These are phyloP conservation scores for Nymphalis c-album DNA, from an alignment of 2,888 invertebrate genomes.

Conservation along the genomic window DNA sequence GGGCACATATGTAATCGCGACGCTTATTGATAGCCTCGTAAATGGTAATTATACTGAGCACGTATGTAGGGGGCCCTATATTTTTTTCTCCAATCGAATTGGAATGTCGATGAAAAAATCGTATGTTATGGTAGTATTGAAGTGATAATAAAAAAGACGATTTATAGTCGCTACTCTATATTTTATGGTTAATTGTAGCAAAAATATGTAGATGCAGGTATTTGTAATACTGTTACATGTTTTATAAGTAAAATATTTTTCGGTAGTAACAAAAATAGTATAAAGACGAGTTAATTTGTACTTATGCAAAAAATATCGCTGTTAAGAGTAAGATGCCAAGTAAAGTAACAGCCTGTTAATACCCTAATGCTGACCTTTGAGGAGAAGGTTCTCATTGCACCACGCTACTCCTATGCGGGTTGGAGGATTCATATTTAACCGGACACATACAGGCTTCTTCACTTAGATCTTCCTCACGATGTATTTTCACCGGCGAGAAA, in stretches of 20 bases:
- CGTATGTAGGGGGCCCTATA: slow-evolving; percentile 13
- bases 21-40: slow-evolving; percentile 76
- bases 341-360: no score
- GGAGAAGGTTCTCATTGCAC: no score
- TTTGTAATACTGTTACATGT: no score
- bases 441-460: no score
- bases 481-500: no score
- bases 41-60: slow-evolving; percentile 32
- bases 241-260: no score
- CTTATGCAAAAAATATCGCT: background rate
- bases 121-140: background rate
- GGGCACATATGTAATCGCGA: slow-evolving; percentile 72
- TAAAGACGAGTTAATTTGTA: background rate
- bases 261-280: no score
- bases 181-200: background rate
- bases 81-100: slow-evolving; percentile 7
- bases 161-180: background rate
- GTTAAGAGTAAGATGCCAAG: background rate
- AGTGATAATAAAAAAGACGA: slow-evolving; percentile 1
- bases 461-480: no score
- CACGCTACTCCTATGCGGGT: no score
- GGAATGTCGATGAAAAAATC: slow-evolving; percentile 5
- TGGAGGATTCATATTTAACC: no score
- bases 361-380: no score
- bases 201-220: background rate